Conservation (phyloP, 2,797 vertebrate species). For the Mycteria americana region DNA sequence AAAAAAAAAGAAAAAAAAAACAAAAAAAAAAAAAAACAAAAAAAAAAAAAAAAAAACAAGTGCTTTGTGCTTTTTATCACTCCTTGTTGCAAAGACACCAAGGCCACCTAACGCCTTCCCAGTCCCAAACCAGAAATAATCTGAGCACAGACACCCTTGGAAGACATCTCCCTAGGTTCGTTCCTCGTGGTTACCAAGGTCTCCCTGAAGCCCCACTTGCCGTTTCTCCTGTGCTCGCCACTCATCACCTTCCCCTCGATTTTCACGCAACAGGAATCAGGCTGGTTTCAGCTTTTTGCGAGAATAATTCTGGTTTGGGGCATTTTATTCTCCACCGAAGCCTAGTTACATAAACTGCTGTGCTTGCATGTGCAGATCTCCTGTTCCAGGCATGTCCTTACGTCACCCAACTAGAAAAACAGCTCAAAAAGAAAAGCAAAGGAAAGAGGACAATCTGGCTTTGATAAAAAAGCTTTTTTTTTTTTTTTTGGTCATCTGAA, state of each 20-base stretch:
- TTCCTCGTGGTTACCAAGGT: neutral
- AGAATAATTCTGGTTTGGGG: slow-evolving; percentile 4
- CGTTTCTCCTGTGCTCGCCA: neutral
- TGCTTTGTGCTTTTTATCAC: neutral
- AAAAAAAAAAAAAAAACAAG: no score
- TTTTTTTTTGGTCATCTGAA: neutral
- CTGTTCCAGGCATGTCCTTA: neutral
- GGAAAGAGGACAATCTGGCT: neutral
- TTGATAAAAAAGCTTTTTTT: neutral
- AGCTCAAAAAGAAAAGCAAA: neutral
- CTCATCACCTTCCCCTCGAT: neutral
- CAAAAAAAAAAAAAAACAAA: no score
- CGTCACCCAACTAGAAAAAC: neutral
- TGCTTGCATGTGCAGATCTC: neutral
- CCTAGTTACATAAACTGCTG: neutral
- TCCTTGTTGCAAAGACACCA: neutral
- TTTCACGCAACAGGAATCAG: neutral
- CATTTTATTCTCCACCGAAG: neutral
- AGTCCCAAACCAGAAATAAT: neutral
- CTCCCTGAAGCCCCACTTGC: neutral
- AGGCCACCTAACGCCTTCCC: neutral
- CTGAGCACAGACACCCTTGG: neutral
- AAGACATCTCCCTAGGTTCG: neutral
- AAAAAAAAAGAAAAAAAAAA: no score
- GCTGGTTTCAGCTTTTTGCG: neutral